phyloP scores from a whole-genome alignment of 2,113 vertebrate species.

The Platichthys flesus region DNA sequence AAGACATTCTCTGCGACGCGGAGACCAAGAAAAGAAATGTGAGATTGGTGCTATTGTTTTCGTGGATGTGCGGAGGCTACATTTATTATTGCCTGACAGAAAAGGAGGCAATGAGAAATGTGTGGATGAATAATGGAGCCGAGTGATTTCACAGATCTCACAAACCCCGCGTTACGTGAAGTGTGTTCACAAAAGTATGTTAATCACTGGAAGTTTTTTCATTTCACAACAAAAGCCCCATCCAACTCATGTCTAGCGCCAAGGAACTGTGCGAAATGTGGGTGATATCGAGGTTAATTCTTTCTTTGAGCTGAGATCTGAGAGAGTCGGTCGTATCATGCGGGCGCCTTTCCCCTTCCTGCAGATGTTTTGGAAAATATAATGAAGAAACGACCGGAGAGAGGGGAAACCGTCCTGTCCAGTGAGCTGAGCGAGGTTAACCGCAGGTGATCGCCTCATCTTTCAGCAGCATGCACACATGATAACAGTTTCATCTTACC shows the following conservation, averaged over 20 bases:
- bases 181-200: constrained; percentile 20
- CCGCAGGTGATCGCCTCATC: neutral
- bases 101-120: constrained; percentile 32
- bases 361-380: neutral
- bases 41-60: constrained; percentile 39
- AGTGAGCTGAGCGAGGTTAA: neutral
- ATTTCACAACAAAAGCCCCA: constrained; percentile 17
- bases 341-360: neutral
- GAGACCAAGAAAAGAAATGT: constrained; percentile 26
- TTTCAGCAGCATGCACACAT: neutral
- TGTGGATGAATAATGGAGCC: constrained; percentile 33
- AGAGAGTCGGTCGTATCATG: neutral
- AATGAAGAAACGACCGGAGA: neutral
- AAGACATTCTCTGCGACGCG: constrained; percentile 18
- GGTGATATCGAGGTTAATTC: neutral
- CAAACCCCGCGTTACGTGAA: neutral
- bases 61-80: constrained; percentile 16
- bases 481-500: neutral
- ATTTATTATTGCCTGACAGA: constrained; percentile 46
- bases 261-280: neutral
- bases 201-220: constrained; percentile 1
- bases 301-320: neutral
- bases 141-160: constrained; percentile 24
- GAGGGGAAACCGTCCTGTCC: neutral
- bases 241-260: neutral